Base-by-base conservation (phyloP, 2,888 invertebrate species). In the Ariolimax columbianus region DNA sequence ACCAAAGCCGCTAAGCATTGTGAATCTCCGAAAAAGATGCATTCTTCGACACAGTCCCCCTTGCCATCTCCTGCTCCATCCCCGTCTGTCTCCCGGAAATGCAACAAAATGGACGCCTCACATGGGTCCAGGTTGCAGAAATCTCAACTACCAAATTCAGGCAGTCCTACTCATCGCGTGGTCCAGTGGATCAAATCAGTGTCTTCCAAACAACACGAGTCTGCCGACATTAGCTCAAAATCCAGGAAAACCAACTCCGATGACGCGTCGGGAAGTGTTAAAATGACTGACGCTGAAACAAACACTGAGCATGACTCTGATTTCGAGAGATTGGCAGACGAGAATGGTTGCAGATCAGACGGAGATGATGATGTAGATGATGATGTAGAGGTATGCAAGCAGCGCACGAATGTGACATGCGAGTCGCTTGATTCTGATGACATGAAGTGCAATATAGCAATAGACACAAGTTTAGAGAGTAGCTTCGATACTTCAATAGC, bases 121-220 rank as follows among this genome's bases (percentile, higher is more conserved):
- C 82, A 70, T 82, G 85, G 33, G 55, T 75, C 88, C 2, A 89
- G 89, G 75, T 59, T 90, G 36, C 89, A 87, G 63, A 91, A 91
- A 73, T 87, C 90, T 38, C 89, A 90, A 72, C 87, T 91, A 36
- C 91, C 91, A 55, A 86, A 87, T 9, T 87, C 90, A 38, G 86
- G 89, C 33, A 90, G 87, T 83, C 90, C 92, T 11, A 90, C 91
- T 30, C 91, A 90, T 78, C 88, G 94, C 30, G 93, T 93, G 19
- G 92, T 92, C 30, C 92, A 93, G 83, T 94, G 94, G 94, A 90
- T 94, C 70, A 91, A 91, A 79, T 93, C 92, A 26, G 93, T 94
- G 43, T 90, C 90, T 17, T 77, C 87, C 19, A 91, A 91, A 75
- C 88, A 88, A 66, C 87, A 87, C 7, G 73, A 36, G n/a, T 85